Percentiles rank a stretch among this genome's conserved stretches.
These are phyloP conservation scores for Vanessa cardui DNA, from an alignment of 2,888 invertebrate species.

Conservation along the genomic window DNA sequence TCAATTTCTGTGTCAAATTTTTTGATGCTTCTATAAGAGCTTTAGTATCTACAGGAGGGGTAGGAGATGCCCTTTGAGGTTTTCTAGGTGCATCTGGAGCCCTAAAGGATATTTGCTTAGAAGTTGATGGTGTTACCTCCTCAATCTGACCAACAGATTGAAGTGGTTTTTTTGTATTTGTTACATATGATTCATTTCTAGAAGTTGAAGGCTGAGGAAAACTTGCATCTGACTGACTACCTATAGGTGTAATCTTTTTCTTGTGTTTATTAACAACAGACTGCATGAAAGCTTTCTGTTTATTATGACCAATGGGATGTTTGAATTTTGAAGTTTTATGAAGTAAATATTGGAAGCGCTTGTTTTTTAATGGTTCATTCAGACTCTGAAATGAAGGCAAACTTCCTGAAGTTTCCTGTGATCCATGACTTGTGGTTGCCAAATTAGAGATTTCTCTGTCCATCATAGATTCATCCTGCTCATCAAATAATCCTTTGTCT, in stretches of 20 bases:
- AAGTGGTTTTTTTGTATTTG: slow-evolving; percentile 66
- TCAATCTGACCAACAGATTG: slow-evolving; percentile 64
- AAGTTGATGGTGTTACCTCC: slow-evolving; percentile 69
- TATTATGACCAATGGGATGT: slow-evolving; percentile 76
- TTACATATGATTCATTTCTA: slow-evolving; percentile 67
- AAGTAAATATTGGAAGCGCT: slow-evolving; percentile 77
- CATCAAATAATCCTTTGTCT: slow-evolving; percentile 76
- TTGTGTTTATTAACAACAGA: slow-evolving; percentile 79
- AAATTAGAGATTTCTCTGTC: slow-evolving; percentile 78
- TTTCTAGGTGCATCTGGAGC: slow-evolving; percentile 70
- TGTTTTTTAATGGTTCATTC: slow-evolving; percentile 77
- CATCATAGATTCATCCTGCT: slow-evolving; percentile 76
- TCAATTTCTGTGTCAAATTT: slow-evolving; percentile 94
- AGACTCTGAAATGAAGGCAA: slow-evolving; percentile 75
- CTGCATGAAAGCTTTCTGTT: slow-evolving; percentile 79
- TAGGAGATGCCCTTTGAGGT: slow-evolving; percentile 62
- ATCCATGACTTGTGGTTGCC: slow-evolving; percentile 76
- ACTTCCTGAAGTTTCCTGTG: slow-evolving; percentile 66
- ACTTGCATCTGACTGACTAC: slow-evolving; percentile 56
- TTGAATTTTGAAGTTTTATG: slow-evolving; percentile 80
- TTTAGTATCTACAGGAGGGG: slow-evolving; percentile 84
- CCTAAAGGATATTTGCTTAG: slow-evolving; percentile 66
- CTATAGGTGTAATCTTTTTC: slow-evolving; percentile 67
- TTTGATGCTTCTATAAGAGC: slow-evolving; percentile 94
- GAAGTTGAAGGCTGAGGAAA: slow-evolving; percentile 72